Evolutionary conservation across 1,140 invertebrate species (phyloP), one percentile per base, ranked within the genome.

Genomic region (Drosophila persimilis): DNA sequence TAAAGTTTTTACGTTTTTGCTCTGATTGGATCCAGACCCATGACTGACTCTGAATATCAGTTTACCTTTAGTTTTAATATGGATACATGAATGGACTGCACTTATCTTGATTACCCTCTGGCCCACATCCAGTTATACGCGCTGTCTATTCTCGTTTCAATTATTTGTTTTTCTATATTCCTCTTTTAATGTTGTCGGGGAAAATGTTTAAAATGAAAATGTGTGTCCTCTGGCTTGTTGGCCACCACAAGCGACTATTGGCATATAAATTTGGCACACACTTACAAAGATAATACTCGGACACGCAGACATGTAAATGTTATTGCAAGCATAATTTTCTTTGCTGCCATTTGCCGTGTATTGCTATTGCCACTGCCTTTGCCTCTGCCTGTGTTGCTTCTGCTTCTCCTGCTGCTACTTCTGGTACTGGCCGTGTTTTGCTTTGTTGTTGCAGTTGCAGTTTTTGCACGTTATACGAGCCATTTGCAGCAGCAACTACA

Each of bases 241-340:
- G 48, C 70, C 47, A 62, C 66, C 59, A 53, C 72, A 63, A 60
- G 72, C 66, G 57, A 73, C 63, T 73, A 79, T 78, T 84, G 79
- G 79, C 75, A 48, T 59, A 81, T 81, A 81, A 81, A 81, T 81
- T 84, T 75, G 60, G 51, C 52, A 56, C 15, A 46, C 26, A 57
- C 11, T 31, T 52, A 55, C 43, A 63, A 46, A 29, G 35, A 24
- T 17, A 55, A 41, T 22, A 29, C 31, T 50, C 4, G 17, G 46
- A 26, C 43, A 76, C 46, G 48, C 62, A 57, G 43, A 59, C 64
- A 78, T 88, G 80, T 76, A 84, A 88, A 81, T 80, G 83, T 86
- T 86, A 86, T 86, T 88, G 81, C 83, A 72, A 88, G 81, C 83
- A 86, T 86, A 86, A 86, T 86, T 86, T 86, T 59, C 83, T 71